Conservation (phyloP, 2,797 vertebrate genomes). For the Mormyrus hasselquistii region DNA sequence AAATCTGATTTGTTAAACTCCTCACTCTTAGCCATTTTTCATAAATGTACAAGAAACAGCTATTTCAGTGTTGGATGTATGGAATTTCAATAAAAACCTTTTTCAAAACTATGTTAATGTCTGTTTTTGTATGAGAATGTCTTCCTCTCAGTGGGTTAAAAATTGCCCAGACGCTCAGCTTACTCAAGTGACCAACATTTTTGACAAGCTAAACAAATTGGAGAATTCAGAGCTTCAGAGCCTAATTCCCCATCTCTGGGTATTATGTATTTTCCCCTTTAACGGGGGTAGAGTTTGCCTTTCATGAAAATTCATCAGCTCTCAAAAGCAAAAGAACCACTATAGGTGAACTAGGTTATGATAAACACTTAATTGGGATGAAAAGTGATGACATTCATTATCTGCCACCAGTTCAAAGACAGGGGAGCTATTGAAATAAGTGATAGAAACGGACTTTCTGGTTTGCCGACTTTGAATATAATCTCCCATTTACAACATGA, state of each 20-base stretch:
- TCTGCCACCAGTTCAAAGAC: conserved; percentile 58
- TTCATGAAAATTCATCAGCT: conserved; percentile 60
- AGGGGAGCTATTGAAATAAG: conserved; percentile 48
- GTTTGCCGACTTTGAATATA: conserved; percentile 46
- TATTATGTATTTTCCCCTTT: conserved; percentile 42
- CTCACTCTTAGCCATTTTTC: neutral
- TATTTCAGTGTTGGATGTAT: neutral
- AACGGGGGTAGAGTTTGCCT: conserved; percentile 58
- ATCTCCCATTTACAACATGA: conserved; percentile 38
- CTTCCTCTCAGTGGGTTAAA: neutral
- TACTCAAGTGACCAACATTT: conserved; percentile 12
- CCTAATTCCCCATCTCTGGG: conserved; percentile 55
- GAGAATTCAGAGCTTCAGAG: conserved; percentile 48
- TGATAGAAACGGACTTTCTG: conserved; percentile 56
- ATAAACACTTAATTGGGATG: conserved; percentile 66
- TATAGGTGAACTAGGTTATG: conserved; percentile 61
- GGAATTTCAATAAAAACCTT: neutral
- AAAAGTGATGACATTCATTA: conserved; percentile 61
- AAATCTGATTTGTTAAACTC: neutral
- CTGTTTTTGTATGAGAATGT: neutral
- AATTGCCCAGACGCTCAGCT: neutral
- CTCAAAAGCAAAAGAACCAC: conserved; percentile 44
- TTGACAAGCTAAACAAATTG: conserved; percentile 52
- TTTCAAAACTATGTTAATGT: neutral
- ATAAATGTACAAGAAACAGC: neutral